These are phyloP conservation scores for Agonopterix subpropinquella DNA, from an alignment of 2,888 invertebrate species.

Conservation along the genomic window DNA sequence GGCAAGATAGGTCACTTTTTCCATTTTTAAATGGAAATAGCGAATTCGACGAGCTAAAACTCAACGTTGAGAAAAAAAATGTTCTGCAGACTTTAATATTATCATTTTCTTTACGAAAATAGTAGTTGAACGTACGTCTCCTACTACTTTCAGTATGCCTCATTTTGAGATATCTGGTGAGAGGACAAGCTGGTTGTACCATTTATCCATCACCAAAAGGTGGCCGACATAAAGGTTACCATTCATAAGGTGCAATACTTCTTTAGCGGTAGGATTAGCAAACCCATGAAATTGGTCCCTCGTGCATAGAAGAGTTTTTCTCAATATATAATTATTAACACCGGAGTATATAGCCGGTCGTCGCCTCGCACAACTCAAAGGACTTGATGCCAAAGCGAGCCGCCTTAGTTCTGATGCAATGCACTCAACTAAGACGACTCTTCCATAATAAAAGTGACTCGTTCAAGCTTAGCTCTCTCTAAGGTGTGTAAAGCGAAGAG, in stretches of 20 bases:
- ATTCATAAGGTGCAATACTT: slow-evolving; percentile 13
- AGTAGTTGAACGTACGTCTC: slow-evolving; percentile 5
- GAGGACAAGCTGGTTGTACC: slow-evolving; percentile 6
- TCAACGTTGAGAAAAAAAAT: slow-evolving; percentile 10
- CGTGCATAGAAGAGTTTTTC: not conserved
- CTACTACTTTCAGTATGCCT: not conserved
- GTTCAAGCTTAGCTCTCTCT: slow-evolving; percentile 12
- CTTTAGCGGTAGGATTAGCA: slow-evolving; percentile 13
- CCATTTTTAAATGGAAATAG: slow-evolving; percentile 9
- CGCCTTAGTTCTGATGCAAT: slow-evolving; percentile 17
- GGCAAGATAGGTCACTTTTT: slow-evolving; percentile 3
- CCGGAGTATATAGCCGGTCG: slow-evolving; percentile 11
- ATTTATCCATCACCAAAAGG: slow-evolving; percentile 4
- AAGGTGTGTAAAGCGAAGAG: slow-evolving; percentile 4
- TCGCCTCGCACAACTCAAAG: slow-evolving; percentile 16
- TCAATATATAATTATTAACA: slow-evolving; percentile 12
- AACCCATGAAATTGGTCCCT: slow-evolving; percentile 8
- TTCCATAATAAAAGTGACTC: slow-evolving; percentile 20
- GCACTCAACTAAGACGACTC: slow-evolving; percentile 14
- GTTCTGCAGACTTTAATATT: slow-evolving; percentile 9
- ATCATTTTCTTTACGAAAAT: slow-evolving; percentile 4
- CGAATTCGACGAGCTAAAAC: slow-evolving; percentile 5
- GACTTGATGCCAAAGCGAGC: slow-evolving; percentile 16
- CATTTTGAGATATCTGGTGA: slow-evolving; percentile 11
- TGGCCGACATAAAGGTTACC: slow-evolving; percentile 13